Percentiles rank a stretch among this genome's conserved stretches.
These are phyloP conservation scores for Galendromus occidentalis DNA, from an alignment of 1,140 invertebrate species.

Conservation along the genomic window DNA sequence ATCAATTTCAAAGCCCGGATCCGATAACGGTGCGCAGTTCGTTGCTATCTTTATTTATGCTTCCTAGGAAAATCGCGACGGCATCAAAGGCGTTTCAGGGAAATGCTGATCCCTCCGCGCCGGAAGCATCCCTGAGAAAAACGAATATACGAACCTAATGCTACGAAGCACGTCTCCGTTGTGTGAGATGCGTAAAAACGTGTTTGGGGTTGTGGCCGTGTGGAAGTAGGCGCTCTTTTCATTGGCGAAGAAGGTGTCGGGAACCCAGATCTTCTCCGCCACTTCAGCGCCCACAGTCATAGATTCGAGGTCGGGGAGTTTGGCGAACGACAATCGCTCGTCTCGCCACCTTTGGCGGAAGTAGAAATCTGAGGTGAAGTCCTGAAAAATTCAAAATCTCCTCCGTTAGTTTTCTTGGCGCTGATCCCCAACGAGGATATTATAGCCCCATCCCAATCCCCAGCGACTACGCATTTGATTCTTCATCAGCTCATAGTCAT, in stretches of 20 bases:
- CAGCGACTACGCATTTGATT: too few relatives aligned
- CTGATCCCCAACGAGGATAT: too few relatives aligned
- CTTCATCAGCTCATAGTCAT: too few relatives aligned
- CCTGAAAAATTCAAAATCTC: slow-evolving; percentile 28
- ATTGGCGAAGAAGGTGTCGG: slow-evolving; percentile 90
- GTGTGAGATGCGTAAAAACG: slow-evolving; percentile 83
- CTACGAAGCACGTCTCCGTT: slow-evolving; percentile 58
- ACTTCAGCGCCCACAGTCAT: slow-evolving; percentile 20
- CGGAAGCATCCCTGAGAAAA: too few relatives aligned
- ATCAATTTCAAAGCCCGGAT: too few relatives aligned
- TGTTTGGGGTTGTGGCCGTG: slow-evolving; percentile 85
- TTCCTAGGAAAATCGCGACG: too few relatives aligned
- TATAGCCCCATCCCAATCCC: too few relatives aligned
- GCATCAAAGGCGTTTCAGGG: too few relatives aligned
- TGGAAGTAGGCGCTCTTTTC: slow-evolving; percentile 97
- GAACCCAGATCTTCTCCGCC: slow-evolving; percentile 43
- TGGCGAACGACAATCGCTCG: slow-evolving; percentile 17
- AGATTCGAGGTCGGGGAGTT: slow-evolving; percentile 15
- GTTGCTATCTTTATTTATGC: too few relatives aligned
- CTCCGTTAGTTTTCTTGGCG: too few relatives aligned
- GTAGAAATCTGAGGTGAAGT: slow-evolving; percentile 39
- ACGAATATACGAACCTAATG: slow-evolving; percentile 25
- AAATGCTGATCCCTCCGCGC: too few relatives aligned
- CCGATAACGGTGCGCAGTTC: too few relatives aligned
- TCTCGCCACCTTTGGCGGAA: slow-evolving; percentile 37